Conservation (phyloP, 2,888 invertebrate species). For the Drosophila anomelani region DNA sequence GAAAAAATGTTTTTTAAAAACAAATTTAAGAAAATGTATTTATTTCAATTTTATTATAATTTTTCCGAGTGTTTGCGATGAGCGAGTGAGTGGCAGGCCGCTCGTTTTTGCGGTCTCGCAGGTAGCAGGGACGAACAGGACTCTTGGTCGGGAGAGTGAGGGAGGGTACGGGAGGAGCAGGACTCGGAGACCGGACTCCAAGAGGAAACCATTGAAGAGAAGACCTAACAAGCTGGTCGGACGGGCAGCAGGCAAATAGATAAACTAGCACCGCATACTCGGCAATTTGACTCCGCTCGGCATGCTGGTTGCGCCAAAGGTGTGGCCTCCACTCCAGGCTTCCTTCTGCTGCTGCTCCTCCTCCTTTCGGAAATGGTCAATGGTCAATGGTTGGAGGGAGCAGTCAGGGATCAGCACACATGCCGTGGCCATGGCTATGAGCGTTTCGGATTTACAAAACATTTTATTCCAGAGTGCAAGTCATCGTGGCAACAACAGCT, state of each 20-base stretch:
- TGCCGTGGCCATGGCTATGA: conserved; percentile 4
- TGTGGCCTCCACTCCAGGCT: conserved; percentile 25
- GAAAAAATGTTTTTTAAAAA: no score
- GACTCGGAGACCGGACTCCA: not conserved
- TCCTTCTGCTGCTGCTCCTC: not conserved
- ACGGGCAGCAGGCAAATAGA: conserved; percentile 59
- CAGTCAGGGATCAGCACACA: conserved; percentile 10
- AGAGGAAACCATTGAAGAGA: conserved; percentile 28
- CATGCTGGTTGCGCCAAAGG: conserved; percentile 47
- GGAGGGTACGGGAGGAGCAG: conserved; percentile 5
- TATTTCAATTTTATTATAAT: not conserved
- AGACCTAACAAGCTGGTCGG: conserved; percentile 67
- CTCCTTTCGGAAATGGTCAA: conserved; percentile 25
- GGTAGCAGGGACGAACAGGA: conserved; percentile 15
- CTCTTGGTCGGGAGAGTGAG: conserved; percentile 19
- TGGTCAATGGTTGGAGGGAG: not conserved
- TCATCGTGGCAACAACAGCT: conserved; percentile 28
- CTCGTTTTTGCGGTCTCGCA: conserved; percentile 40
- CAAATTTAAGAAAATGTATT: no score
- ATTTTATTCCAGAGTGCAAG: conserved; percentile 68
- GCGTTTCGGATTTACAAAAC: conserved; percentile 77
- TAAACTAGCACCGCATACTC: conserved; percentile 67
- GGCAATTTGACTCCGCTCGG: conserved; percentile 68
- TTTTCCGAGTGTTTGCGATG: conserved; percentile 1
- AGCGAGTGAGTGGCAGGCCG: conserved; percentile 24